Conservation (phyloP, 1,140 invertebrate species). For the Caenorhabditis inopinata region DNA sequence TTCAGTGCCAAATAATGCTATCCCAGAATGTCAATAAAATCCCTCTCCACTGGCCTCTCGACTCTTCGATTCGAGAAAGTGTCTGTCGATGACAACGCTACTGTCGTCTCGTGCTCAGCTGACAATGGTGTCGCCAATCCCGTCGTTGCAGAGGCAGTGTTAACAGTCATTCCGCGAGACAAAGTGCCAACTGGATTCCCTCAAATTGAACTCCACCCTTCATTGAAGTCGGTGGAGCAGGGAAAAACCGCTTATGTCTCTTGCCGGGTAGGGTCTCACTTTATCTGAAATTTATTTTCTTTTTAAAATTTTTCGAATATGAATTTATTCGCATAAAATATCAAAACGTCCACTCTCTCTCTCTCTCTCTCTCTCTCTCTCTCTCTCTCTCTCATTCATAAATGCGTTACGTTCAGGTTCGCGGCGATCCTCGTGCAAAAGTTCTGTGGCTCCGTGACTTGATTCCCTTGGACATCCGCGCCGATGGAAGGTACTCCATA, state of each 20-base stretch:
- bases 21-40: constrained; percentile 69
- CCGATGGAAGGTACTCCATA: constrained; percentile 80
- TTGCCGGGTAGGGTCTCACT: constrained; percentile 81
- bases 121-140: constrained; percentile 93
- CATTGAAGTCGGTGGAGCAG: constrained; percentile 87
- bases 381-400: no score
- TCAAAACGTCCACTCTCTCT: no score
- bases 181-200: constrained; percentile 87
- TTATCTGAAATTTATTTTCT: neutral
- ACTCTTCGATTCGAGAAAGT: constrained; percentile 89
- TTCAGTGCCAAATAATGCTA: neutral
- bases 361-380: no score
- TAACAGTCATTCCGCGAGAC: constrained; percentile 80
- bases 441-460: constrained; percentile 89
- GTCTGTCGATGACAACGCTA: constrained; percentile 78
- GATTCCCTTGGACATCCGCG: constrained; percentile 79
- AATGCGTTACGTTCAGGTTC: constrained; percentile 10
- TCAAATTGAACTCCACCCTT: constrained; percentile 79
- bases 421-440: constrained; percentile 79
- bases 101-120: constrained; percentile 89
- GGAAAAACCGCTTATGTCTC: constrained; percentile 84
- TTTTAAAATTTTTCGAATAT: no score
- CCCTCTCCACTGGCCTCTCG: constrained; percentile 72
- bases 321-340: no score
- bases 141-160: constrained; percentile 80